A percentile compares a stretch with the other conserved stretches of the same genome.
Evolutionary conservation across 2,888 invertebrate species (phyloP).

Genomic region (Tenthredo mesomela): DNA sequence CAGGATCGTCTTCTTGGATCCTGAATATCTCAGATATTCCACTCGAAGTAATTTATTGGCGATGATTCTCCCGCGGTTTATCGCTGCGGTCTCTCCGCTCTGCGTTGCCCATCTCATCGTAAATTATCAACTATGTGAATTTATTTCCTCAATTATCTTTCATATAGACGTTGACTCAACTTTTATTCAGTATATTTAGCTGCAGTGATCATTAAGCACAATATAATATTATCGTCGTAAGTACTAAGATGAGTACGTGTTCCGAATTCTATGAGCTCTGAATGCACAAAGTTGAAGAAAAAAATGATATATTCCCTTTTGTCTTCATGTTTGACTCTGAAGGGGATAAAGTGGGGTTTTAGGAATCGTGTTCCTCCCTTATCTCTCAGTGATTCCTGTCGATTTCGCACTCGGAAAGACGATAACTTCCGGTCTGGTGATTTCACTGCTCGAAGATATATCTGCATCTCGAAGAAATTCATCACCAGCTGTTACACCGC

Average conservation of each 20-base stretch:
- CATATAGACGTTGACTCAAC: background rate
- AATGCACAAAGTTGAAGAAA: background rate
- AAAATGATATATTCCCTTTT: background rate
- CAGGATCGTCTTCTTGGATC: conserved; percentile 34
- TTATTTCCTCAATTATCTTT: background rate
- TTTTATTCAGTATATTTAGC: background rate
- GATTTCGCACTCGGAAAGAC: conserved; percentile 50
- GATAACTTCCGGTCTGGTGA: conserved; percentile 68
- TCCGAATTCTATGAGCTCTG: background rate
- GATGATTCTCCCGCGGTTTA: conserved; percentile 52
- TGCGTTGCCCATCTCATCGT: background rate
- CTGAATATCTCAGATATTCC: conserved; percentile 49
- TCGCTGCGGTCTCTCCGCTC: conserved; percentile 38
- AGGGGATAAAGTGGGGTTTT: background rate
- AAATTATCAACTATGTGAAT: background rate
- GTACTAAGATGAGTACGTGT: background rate
- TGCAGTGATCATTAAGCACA: background rate
- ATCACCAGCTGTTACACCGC: background rate
- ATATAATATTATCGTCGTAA: background rate
- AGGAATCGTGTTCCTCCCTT: conserved; percentile 6
- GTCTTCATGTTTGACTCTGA: background rate
- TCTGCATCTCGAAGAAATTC: conserved; percentile 10
- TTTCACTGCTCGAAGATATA: conserved; percentile 59
- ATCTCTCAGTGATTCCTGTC: background rate
- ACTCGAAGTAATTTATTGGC: conserved; percentile 39